Percentiles rank a stretch among this genome's conserved stretches.
Evolutionary conservation across 2,888 invertebrate species (phyloP).

Genomic region (Smittia sp.): DNA sequence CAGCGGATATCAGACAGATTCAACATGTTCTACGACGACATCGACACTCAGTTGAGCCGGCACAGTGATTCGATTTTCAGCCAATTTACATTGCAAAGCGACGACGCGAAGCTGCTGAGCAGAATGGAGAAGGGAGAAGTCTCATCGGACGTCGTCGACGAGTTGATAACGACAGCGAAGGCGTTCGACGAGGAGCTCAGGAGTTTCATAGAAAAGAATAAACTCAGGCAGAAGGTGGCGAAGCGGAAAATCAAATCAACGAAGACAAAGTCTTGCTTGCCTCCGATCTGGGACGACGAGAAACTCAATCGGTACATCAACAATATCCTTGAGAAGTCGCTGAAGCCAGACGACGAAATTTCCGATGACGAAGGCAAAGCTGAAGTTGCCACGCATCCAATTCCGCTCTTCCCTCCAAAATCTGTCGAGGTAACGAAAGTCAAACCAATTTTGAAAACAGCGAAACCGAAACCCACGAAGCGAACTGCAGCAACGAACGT

Average conservation of each 20-base stretch:
- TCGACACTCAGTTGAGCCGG: background rate
- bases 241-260: background rate
- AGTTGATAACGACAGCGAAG: background rate
- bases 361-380: no score
- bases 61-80: background rate
- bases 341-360: no score
- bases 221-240: background rate
- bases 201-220: background rate
- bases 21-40: background rate
- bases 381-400: background rate
- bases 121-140: background rate
- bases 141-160: background rate
- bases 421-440: background rate
- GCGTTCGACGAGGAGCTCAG: background rate
- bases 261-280: background rate
- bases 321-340: background rate
- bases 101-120: background rate
- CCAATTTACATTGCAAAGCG: background rate
- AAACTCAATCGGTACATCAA: constrained; percentile 2
- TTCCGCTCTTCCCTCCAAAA: background rate
- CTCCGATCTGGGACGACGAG: background rate
- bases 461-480: background rate
- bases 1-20: background rate
- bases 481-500: background rate
- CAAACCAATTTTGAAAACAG: background rate